A percentile compares a stretch with the other conserved stretches of the same genome.
These are phyloP conservation scores for Pelmatolapia mariae DNA, from an alignment of 2,113 vertebrate species.

Conservation along the genomic window DNA sequence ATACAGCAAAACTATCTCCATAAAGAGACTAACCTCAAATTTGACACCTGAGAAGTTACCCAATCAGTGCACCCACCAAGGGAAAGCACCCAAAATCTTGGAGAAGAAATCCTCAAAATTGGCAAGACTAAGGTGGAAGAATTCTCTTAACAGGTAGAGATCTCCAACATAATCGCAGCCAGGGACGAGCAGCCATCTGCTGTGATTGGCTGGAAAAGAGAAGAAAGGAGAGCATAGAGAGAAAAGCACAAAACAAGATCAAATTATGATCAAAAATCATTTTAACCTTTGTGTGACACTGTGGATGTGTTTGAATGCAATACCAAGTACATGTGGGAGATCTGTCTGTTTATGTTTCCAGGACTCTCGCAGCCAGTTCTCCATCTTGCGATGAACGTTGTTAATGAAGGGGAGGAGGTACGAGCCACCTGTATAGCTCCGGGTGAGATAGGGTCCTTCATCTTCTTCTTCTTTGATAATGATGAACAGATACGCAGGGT, in stretches of 20 bases:
- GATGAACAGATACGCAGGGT: background rate
- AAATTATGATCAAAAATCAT: background rate
- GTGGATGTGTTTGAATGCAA: background rate
- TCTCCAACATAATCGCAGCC: background rate
- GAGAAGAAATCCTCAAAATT: background rate
- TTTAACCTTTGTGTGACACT: rapidly evolving
- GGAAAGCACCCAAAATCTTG: background rate
- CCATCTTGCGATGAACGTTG: background rate
- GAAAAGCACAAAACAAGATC: background rate
- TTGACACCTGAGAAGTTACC: rapidly evolving
- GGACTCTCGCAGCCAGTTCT: slow-evolving; percentile 59
- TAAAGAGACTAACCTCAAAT: background rate
- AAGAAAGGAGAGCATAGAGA: rapidly evolving
- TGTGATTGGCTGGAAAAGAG: background rate
- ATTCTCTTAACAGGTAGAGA: background rate
- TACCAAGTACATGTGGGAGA: background rate
- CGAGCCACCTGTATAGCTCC: slow-evolving; percentile 40
- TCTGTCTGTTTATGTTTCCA: background rate
- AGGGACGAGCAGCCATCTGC: background rate
- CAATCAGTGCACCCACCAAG: background rate
- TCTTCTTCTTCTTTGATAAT: slow-evolving; percentile 41
- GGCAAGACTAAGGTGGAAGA: background rate
- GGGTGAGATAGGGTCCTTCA: slow-evolving; percentile 38
- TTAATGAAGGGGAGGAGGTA: slow-evolving; percentile 54
- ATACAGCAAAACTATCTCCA: background rate